phyloP scores from a whole-genome alignment of 2,797 vertebrate genomes.

The Lemur catta region DNA sequence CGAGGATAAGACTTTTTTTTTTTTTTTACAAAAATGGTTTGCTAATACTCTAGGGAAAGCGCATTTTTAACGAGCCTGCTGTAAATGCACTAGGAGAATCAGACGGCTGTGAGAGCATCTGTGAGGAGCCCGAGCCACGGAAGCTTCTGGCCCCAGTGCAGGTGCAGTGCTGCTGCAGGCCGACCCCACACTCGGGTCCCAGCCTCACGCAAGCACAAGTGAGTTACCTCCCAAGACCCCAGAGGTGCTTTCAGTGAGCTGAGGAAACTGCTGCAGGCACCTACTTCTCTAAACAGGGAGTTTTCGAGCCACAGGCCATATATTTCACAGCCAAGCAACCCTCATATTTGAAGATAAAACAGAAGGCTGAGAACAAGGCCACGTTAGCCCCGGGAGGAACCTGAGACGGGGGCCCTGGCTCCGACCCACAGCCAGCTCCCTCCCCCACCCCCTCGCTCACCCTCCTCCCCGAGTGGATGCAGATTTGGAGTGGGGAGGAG shows the following conservation, averaged over 20 bases:
- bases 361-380: neutral
- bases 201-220: neutral
- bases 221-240: neutral
- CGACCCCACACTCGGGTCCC: neutral
- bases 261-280: neutral
- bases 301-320: no score
- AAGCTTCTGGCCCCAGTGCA: neutral
- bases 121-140: neutral
- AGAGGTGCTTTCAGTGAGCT: neutral
- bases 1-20: neutral
- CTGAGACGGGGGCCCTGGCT: neutral
- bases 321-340: rapidly evolving
- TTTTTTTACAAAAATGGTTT: neutral
- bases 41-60: neutral
- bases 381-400: neutral
- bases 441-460: rapidly evolving
- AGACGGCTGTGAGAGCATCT: rapidly evolving
- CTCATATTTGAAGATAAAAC: neutral
- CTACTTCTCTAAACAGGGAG: neutral
- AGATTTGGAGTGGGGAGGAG: rapidly evolving
- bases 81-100: neutral
- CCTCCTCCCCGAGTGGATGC: neutral
- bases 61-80: neutral
- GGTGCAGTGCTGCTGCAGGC: rapidly evolving
- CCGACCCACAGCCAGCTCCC: neutral